Evolutionary conservation across 1,140 invertebrate species (phyloP).

Genomic region (Drosophila busckii): DNA sequence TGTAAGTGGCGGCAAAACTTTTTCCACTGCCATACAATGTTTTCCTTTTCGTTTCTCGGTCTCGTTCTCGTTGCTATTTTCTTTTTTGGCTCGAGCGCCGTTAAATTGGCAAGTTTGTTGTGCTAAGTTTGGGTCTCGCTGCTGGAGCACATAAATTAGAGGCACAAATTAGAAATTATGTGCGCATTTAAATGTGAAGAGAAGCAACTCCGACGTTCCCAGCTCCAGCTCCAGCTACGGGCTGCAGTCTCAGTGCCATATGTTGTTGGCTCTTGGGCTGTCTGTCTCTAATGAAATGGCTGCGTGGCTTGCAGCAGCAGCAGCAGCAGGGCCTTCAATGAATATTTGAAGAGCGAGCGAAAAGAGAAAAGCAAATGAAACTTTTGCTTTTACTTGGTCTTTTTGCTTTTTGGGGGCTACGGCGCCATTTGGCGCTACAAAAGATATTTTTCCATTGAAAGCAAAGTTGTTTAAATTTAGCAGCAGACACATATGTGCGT

Average conservation of each 20-base stretch:
- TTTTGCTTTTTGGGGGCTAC: too few species aligned
- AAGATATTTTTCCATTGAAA: slow-evolving; percentile 75
- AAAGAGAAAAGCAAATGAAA: slow-evolving; percentile 45
- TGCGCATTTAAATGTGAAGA: slow-evolving; percentile 78
- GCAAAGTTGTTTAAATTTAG: slow-evolving; percentile 73
- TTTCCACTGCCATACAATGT: slow-evolving; percentile 39
- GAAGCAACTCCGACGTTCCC: slow-evolving; percentile 29
- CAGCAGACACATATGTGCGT: slow-evolving; percentile 54
- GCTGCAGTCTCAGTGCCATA: slow-evolving; percentile 24
- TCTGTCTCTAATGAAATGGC: slow-evolving; percentile 34
- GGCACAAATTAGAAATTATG: slow-evolving; percentile 78
- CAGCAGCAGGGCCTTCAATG: slow-evolving; percentile 52
- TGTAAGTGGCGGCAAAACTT: slow-evolving; percentile 70
- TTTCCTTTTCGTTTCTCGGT: slow-evolving; percentile 20
- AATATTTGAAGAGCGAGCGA: slow-evolving; percentile 65
- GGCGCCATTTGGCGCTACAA: slow-evolving; percentile 74
- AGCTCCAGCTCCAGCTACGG: slow-evolving; percentile 8
- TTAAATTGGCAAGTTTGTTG: slow-evolving; percentile 76
- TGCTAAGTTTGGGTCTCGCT: slow-evolving; percentile 68
- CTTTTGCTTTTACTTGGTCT: too few species aligned
- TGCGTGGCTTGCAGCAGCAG: slow-evolving; percentile 8
- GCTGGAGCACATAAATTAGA: slow-evolving; percentile 72
- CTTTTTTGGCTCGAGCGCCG: slow-evolving; percentile 48
- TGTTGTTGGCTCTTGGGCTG: slow-evolving; percentile 19
- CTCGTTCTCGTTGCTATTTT: slow-evolving; percentile 8